phyloP scores from a whole-genome alignment of 2,113 vertebrate genomes.

The Nanger granti region DNA sequence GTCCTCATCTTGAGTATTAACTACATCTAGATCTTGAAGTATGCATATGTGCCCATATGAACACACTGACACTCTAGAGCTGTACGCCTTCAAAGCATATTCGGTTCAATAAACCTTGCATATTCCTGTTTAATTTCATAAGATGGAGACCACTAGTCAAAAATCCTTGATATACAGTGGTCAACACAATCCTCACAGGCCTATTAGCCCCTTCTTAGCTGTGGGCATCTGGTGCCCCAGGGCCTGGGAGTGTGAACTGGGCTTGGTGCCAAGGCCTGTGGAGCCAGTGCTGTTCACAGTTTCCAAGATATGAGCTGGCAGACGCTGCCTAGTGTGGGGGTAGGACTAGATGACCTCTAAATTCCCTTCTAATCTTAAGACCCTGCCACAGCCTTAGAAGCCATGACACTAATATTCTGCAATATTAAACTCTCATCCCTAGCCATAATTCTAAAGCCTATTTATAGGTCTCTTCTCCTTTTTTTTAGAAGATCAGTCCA shows the following conservation, averaged over 20 bases:
- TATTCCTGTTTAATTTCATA: neutral
- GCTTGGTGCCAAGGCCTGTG: constrained; percentile 33
- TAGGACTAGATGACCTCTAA: constrained; percentile 48
- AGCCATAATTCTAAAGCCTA: neutral
- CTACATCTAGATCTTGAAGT: neutral
- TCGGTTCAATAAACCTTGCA: neutral
- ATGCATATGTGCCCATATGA: rapidly evolving
- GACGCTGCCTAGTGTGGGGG: neutral
- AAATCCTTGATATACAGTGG: neutral
- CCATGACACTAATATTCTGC: neutral
- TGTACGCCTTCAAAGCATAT: neutral
- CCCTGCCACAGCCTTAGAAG: neutral
- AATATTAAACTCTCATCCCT: neutral
- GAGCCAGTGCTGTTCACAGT: constrained; percentile 28
- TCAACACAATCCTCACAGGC: neutral
- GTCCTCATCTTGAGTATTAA: neutral
- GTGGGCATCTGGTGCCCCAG: constrained; percentile 36
- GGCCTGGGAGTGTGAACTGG: neutral
- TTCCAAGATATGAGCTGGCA: constrained; percentile 26
- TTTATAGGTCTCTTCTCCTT: neutral
- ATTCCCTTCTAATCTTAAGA: constrained; percentile 28
- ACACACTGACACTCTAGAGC: neutral
- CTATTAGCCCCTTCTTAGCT: neutral
- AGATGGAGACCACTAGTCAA: neutral
- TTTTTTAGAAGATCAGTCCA: neutral